Evolutionary conservation across 1,140 invertebrate species (phyloP).

Genomic region (Brachionus paranguensis): DNA sequence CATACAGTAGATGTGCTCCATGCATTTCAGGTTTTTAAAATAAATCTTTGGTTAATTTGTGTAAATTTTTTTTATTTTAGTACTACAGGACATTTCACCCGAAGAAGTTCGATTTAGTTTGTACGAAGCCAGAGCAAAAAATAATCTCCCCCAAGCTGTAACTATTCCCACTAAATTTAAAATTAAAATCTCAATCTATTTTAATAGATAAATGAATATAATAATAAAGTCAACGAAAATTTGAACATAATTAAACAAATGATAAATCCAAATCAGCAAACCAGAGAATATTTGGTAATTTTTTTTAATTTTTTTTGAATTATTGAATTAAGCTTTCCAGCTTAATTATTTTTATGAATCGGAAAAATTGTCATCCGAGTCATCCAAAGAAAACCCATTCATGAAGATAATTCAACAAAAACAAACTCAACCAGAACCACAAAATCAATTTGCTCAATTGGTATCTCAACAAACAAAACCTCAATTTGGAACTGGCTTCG

Average conservation of each 20-base stretch:
- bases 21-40: conserved; percentile 13
- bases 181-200: neutral
- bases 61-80: neutral
- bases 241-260: conserved; percentile 11
- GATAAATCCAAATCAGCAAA: conserved; percentile 8
- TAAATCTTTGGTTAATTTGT: neutral
- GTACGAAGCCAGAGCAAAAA: conserved; percentile 22
- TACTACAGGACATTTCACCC: neutral
- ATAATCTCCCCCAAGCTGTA: neutral
- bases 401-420: conserved; percentile 5
- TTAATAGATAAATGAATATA: neutral
- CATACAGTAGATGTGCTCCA: neutral
- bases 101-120: conserved; percentile 24
- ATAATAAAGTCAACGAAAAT: neutral
- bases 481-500: neutral
- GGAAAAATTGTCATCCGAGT: neutral
- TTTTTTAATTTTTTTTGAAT: neutral
- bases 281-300: conserved; percentile 5
- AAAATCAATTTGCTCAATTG: neutral
- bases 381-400: neutral
- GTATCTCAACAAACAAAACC: neutral
- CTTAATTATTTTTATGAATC: conserved; percentile 14
- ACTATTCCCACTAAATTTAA: neutral
- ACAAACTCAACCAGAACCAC: neutral
- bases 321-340: neutral